Percentiles rank a stretch among this genome's conserved stretches.
Conservation (phyloP, 2,113 vertebrate genomes). For the Capreolus pygargus region DNA sequence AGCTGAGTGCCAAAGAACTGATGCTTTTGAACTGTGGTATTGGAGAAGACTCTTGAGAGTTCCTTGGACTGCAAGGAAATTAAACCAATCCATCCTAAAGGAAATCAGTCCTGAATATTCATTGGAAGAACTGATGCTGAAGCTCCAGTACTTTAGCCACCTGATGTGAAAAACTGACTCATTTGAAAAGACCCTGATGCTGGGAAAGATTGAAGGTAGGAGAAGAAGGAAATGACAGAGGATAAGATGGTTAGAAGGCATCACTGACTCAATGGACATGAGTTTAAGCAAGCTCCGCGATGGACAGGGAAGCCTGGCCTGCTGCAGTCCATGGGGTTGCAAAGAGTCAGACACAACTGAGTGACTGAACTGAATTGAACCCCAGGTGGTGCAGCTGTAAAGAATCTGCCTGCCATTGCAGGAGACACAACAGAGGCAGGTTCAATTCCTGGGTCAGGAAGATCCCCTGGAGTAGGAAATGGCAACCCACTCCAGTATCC, state of each 20-base stretch:
- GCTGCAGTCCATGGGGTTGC: not conserved
- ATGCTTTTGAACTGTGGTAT: no score
- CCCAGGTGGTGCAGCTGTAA: not conserved
- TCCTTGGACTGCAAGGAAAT: no score
- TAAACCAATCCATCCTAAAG: no score
- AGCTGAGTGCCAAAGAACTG: no score
- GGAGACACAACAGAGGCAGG: not conserved
- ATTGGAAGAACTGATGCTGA: no score
- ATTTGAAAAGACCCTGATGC: not conserved
- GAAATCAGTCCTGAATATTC: no score
- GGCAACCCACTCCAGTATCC: not conserved
- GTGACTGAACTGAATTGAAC: not conserved
- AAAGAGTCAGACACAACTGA: rapidly evolving
- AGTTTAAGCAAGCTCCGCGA: not conserved
- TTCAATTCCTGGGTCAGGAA: not conserved
- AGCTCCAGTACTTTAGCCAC: not conserved
- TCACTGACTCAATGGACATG: not conserved
- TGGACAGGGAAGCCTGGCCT: not conserved
- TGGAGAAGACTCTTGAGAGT: no score
- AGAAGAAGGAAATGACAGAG: not conserved
- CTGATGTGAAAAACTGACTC: rapidly evolving
- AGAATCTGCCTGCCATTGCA: not conserved
- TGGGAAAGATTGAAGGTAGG: not conserved
- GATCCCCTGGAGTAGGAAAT: not conserved
- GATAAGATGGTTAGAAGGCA: rapidly evolving